Evolutionary conservation across 2,797 vertebrate genomes (phyloP).

Genomic region (Ptychobarbus kaznakovi): DNA sequence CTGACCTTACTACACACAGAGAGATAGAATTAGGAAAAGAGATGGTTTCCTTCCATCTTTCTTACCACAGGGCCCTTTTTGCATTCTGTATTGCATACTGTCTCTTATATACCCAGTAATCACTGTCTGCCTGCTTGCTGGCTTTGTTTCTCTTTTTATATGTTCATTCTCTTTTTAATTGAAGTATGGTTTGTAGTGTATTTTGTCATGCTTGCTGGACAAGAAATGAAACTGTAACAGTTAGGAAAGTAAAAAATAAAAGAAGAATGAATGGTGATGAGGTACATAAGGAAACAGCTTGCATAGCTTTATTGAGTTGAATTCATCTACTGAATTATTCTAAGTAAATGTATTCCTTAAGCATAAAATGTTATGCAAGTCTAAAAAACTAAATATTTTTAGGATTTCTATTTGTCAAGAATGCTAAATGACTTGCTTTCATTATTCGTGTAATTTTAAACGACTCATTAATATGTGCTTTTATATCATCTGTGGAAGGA

Average conservation of each 20-base stretch:
- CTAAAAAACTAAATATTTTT: not conserved
- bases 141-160: slow-evolving; percentile 24
- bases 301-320: not conserved
- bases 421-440: not conserved
- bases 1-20: slow-evolving; percentile 43
- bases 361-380: not conserved
- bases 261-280: slow-evolving; percentile 14
- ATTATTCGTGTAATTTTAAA: not conserved
- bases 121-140: slow-evolving; percentile 30
- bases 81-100: slow-evolving; percentile 24
- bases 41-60: slow-evolving; percentile 25
- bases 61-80: slow-evolving; percentile 33
- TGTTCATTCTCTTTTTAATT: slow-evolving; percentile 2
- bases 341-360: not conserved
- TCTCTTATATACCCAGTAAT: slow-evolving; percentile 48
- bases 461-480: not conserved
- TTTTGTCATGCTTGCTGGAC: slow-evolving; percentile 23
- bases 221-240: slow-evolving; percentile 31
- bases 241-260: not conserved
- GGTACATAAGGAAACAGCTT: not conserved
- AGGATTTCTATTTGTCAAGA: not conserved
- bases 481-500: not conserved
- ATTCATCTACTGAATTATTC: not conserved
- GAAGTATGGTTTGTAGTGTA: slow-evolving; percentile 21
- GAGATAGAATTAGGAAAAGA: slow-evolving; percentile 33